Evolutionary conservation across 2,113 vertebrate species (phyloP).

Genomic region (Terrapene triunguis): DNA sequence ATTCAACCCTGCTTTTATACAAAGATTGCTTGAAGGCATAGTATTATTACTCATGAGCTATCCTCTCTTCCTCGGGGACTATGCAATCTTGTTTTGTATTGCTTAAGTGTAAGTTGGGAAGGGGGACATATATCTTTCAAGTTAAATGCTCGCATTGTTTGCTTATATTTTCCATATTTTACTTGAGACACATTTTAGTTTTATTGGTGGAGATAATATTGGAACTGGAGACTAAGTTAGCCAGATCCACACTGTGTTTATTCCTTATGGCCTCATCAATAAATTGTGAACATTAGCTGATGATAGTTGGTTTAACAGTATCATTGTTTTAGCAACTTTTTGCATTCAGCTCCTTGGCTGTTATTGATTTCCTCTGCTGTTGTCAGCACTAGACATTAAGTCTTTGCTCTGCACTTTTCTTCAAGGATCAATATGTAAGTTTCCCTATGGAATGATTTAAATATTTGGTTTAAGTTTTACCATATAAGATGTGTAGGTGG

Average conservation of each 20-base stretch:
- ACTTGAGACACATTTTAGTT: slow-evolving; percentile 50
- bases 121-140: slow-evolving; percentile 27
- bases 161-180: slow-evolving; percentile 55
- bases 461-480: slow-evolving; percentile 38
- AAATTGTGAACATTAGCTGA: slow-evolving; percentile 21
- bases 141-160: slow-evolving; percentile 37
- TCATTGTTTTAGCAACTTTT: slow-evolving; percentile 45
- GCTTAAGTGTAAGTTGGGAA: slow-evolving; percentile 49
- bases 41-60: slow-evolving; percentile 22
- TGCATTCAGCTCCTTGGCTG: slow-evolving; percentile 17
- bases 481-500: not conserved
- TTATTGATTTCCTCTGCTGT: slow-evolving; percentile 57
- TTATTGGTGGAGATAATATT: slow-evolving; percentile 39
- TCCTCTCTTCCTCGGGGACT: slow-evolving; percentile 11
- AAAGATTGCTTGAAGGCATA: slow-evolving; percentile 52
- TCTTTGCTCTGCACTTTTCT: slow-evolving; percentile 34
- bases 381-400: slow-evolving; percentile 35
- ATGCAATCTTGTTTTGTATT: slow-evolving; percentile 17
- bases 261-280: not conserved
- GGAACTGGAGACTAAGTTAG: not conserved
- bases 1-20: slow-evolving; percentile 31
- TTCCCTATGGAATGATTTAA: slow-evolving; percentile 55
- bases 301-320: slow-evolving; percentile 27
- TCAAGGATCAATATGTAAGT: slow-evolving; percentile 52
- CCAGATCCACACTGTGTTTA: not conserved